These are phyloP conservation scores for Pseudopleuronectes americanus DNA, from an alignment of 2,797 vertebrate species.

Conservation along the genomic window DNA sequence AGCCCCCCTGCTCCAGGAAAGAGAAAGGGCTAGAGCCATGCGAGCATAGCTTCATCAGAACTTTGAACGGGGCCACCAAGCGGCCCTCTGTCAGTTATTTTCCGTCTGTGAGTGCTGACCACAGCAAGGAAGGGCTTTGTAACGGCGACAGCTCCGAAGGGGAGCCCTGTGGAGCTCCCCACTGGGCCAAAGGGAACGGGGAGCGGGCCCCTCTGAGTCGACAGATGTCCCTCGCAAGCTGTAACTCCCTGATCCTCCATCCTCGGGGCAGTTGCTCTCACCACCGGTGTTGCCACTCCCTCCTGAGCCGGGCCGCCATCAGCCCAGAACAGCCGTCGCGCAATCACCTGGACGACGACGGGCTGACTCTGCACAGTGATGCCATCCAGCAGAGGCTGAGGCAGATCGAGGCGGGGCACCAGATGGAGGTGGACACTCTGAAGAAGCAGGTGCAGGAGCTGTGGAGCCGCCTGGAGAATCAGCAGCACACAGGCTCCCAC, in stretches of 20 bases:
- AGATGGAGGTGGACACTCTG: constrained; percentile 94
- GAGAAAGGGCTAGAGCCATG: constrained; percentile 62
- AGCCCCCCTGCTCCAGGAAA: constrained; percentile 61
- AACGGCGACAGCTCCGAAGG: constrained; percentile 84
- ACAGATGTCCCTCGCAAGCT: constrained; percentile 88
- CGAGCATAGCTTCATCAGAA: constrained; percentile 78
- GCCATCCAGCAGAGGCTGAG: constrained; percentile 93
- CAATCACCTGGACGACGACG: constrained; percentile 94
- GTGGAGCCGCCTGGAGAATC: constrained; percentile 92
- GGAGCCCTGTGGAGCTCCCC: constrained; percentile 68
- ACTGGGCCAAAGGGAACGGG: constrained; percentile 78
- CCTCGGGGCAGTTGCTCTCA: constrained; percentile 77
- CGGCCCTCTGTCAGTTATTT: constrained; percentile 90
- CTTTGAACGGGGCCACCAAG: constrained; percentile 83
- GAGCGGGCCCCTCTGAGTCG: constrained; percentile 88
- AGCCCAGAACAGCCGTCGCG: constrained; percentile 92
- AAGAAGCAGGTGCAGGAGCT: constrained; percentile 97
- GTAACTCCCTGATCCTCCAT: constrained; percentile 85
- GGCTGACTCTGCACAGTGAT: constrained; percentile 92
- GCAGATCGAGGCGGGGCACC: constrained; percentile 95
- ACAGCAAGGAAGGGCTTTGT: constrained; percentile 78
- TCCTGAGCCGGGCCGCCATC: constrained; percentile 72
- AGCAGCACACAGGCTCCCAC: constrained; percentile 85
- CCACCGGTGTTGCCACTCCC: constrained; percentile 84
- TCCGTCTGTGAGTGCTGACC: constrained; percentile 71